phyloP scores from a whole-genome alignment of 2,888 invertebrate genomes.

The Mayetiola destructor region DNA sequence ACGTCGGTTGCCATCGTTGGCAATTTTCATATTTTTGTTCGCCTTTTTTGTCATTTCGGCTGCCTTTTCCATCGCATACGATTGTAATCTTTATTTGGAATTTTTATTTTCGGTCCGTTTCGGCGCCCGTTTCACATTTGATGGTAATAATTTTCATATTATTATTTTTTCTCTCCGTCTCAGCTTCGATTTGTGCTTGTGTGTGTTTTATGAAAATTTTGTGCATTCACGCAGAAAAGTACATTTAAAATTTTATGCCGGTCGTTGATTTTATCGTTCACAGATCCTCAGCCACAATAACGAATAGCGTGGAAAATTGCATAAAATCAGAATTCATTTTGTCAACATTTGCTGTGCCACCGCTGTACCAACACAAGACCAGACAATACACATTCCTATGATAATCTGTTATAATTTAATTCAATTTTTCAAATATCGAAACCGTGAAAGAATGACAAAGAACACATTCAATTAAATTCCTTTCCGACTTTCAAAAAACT shows the following conservation, averaged over 20 bases:
- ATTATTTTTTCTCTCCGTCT: neutral
- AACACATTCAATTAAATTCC: too few species aligned
- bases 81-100: too few species aligned
- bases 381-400: neutral
- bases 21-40: neutral
- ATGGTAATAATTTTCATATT: neutral
- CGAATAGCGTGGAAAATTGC: too few species aligned
- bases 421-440: too few species aligned
- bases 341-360: neutral
- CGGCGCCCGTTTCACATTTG: neutral
- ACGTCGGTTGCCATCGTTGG: constrained; percentile 5
- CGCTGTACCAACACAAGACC: neutral
- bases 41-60: neutral
- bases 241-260: constrained; percentile 9
- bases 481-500: too few species aligned
- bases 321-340: too few species aligned
- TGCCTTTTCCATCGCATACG: too few species aligned
- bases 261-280: neutral
- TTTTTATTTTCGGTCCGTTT: neutral
- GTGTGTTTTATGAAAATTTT: neutral
- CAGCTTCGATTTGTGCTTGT: neutral
- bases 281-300: neutral
- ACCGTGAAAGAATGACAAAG: too few species aligned
- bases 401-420: constrained; percentile 12
- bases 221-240: neutral